Evolutionary conservation across 2,888 invertebrate species (phyloP).

Genomic region (Nasonia oneida): DNA sequence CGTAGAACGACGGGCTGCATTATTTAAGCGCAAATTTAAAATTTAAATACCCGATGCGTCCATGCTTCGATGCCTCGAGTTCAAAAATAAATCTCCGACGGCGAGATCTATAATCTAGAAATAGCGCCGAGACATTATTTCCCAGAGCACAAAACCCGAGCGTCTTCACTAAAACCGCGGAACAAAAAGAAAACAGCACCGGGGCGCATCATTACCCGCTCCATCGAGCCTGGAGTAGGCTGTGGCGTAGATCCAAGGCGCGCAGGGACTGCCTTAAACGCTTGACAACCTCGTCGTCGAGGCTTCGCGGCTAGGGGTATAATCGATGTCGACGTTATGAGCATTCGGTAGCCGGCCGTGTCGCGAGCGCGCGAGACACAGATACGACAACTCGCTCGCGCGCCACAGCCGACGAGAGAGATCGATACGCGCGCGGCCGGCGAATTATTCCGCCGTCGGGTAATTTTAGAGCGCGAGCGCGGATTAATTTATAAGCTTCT

Average conservation of each 20-base stretch:
- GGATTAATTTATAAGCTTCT: slow-evolving; percentile 59
- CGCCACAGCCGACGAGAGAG: neutral
- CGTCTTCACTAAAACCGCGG: too few species aligned
- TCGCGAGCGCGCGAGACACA: slow-evolving; percentile 6
- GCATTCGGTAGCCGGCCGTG: slow-evolving; percentile 13
- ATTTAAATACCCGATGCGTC: neutral
- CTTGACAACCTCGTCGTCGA: slow-evolving; percentile 11
- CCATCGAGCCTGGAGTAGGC: neutral
- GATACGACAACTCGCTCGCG: neutral
- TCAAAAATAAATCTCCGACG: neutral
- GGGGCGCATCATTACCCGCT: too few species aligned
- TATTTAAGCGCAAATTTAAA: neutral
- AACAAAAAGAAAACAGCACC: too few species aligned
- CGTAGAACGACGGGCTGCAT: too few species aligned
- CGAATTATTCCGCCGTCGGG: slow-evolving; percentile 36
- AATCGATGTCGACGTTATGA: slow-evolving; percentile 48
- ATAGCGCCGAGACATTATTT: neutral
- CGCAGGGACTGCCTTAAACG: slow-evolving; percentile 6
- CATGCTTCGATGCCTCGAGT: neutral
- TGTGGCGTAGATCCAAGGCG: neutral
- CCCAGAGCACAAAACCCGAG: too few species aligned
- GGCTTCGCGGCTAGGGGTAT: neutral
- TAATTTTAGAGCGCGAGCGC: slow-evolving; percentile 56
- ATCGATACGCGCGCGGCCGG: slow-evolving; percentile 40
- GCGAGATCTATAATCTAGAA: neutral